phyloP scores from a whole-genome alignment of 2,113 vertebrate genomes.

The Neoarius graeffei region DNA sequence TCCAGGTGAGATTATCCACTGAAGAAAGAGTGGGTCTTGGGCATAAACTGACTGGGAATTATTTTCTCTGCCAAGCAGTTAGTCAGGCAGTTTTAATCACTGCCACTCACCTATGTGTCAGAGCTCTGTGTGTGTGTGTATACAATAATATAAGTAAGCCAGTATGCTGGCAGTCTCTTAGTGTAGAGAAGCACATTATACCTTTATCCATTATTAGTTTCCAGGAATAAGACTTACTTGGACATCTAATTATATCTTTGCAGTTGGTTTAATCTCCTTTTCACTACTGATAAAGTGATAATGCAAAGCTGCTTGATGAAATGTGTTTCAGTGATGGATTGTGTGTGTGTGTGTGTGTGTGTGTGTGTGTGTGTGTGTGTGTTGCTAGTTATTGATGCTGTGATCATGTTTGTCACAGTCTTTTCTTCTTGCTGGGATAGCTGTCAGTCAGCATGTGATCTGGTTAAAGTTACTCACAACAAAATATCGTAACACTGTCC shows the following conservation, averaged over 20 bases:
- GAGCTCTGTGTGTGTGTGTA: neutral
- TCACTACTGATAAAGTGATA: neutral
- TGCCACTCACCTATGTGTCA: neutral
- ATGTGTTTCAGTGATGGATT: slow-evolving; percentile 37
- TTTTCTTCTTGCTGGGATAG: neutral
- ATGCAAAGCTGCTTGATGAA: neutral
- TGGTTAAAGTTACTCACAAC: neutral
- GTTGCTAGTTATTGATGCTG: slow-evolving; percentile 16
- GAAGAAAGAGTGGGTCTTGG: neutral
- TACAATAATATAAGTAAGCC: neutral
- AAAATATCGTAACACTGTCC: neutral
- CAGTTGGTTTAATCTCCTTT: slow-evolving; percentile 22
- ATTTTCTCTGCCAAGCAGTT: neutral
- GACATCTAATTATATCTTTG: slow-evolving; percentile 17
- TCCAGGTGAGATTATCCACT: neutral
- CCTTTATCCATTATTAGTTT: slow-evolving; percentile 14
- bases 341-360: neutral
- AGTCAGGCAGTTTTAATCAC: neutral
- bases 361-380: neutral
- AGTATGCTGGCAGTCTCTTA: slow-evolving; percentile 8
- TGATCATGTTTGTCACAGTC: neutral
- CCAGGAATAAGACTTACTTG: neutral
- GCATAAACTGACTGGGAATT: neutral
- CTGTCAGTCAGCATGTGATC: neutral
- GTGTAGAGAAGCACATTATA: neutral